Conservation (phyloP, 37 sponge, comb jelly and placozoan genomes). For the Spongilla lacustris region DNA sequence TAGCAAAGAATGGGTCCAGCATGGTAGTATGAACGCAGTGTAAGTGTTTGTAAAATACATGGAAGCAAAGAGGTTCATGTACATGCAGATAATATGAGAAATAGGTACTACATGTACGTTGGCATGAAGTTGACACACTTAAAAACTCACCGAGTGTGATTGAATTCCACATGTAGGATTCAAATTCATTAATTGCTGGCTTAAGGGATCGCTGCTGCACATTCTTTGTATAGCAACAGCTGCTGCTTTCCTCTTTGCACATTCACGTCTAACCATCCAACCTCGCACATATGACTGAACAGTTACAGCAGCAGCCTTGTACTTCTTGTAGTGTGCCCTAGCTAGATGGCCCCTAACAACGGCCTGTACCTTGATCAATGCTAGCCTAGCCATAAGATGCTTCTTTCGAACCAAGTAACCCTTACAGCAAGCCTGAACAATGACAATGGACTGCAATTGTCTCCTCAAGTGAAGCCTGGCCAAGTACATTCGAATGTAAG, state of each 20-base stretch:
- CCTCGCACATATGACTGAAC: slow-evolving; percentile 18
- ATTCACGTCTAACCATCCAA: background rate
- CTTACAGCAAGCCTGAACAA: slow-evolving; percentile 3
- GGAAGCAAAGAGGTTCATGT: too few species aligned
- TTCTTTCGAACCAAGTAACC: slow-evolving; percentile 1
- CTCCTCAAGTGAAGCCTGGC: background rate
- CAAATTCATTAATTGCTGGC: background rate
- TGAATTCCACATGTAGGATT: background rate
- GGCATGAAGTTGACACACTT: too few species aligned
- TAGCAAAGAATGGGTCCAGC: too few species aligned
- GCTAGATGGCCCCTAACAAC: slow-evolving; percentile 36
- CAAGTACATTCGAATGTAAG: slow-evolving; percentile 12
- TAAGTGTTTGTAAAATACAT: too few species aligned
- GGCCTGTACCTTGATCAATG: slow-evolving; percentile 42
- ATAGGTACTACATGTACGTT: too few species aligned
- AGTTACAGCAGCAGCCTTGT: background rate
- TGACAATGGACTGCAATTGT: background rate
- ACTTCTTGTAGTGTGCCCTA: background rate
- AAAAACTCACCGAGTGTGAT: background rate
- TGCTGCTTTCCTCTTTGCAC: background rate
- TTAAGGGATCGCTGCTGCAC: background rate
- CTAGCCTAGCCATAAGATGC: slow-evolving; percentile 17
- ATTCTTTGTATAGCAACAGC: slow-evolving; percentile 18
- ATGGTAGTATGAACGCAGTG: too few species aligned
- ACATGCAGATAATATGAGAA: too few species aligned